A percentile compares a stretch with the other conserved stretches of the same genome.
phyloP scores from a whole-genome alignment of 2,113 vertebrate species.

The Barbus barbus region DNA sequence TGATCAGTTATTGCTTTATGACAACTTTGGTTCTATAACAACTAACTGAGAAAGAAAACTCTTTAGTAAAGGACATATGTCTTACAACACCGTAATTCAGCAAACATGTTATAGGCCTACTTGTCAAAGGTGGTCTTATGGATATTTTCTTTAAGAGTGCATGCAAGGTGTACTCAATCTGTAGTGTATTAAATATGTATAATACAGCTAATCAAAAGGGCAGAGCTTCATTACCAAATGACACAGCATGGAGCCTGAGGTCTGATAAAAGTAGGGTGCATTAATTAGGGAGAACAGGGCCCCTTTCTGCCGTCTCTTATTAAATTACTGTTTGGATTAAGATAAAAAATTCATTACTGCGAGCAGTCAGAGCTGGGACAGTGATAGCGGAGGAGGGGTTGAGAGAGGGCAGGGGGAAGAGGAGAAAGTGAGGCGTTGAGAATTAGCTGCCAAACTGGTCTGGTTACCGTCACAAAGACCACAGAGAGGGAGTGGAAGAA shows the following conservation, averaged over 20 bases:
- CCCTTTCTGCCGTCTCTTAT: constrained; percentile 62
- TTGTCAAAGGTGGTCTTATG: constrained; percentile 6
- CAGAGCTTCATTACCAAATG: constrained; percentile 54
- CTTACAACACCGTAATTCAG: neutral
- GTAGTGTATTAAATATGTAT: constrained; percentile 55
- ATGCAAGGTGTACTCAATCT: constrained; percentile 49
- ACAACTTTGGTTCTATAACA: neutral
- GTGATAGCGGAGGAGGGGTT: constrained; percentile 43
- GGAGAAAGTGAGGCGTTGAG: neutral
- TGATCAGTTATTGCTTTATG: neutral
- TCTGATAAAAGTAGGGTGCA: constrained; percentile 61
- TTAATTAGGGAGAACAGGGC: constrained; percentile 64
- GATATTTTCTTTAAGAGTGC: constrained; percentile 33
- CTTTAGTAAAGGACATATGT: neutral
- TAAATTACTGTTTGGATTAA: constrained; percentile 74
- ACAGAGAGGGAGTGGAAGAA: constrained; percentile 22
- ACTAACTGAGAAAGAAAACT: neutral
- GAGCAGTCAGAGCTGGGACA: constrained; percentile 59
- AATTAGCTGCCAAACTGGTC: constrained; percentile 53
- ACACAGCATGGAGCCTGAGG: constrained; percentile 46
- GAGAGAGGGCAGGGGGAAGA: constrained; percentile 3
- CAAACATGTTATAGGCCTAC: constrained; percentile 5
- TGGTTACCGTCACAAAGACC: constrained; percentile 45
- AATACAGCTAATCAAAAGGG: constrained; percentile 60
- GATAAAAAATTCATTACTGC: constrained; percentile 70